phyloP scores from a whole-genome alignment of 2,888 invertebrate species.

The Ceriagrion tenellum region DNA sequence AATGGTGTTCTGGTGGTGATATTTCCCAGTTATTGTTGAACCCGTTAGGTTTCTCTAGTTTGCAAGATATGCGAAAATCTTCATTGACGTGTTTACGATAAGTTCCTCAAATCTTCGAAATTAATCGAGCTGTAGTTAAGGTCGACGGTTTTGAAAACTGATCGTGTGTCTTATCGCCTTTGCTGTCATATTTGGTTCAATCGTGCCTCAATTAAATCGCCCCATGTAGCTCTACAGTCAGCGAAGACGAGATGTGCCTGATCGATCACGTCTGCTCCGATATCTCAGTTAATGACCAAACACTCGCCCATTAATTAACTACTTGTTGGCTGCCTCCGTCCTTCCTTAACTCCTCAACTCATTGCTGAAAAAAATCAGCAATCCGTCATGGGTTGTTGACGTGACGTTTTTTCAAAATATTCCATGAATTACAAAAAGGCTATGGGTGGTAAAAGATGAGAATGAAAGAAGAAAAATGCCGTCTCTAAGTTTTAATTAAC shows the following conservation, averaged over 20 bases:
- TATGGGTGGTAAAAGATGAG: no score
- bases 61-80: background rate
- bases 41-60: background rate
- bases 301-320: background rate
- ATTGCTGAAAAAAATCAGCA: background rate
- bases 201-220: constrained; percentile 1
- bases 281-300: constrained; percentile 3
- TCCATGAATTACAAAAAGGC: no score
- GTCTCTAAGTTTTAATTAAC: no score
- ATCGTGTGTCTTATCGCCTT: background rate
- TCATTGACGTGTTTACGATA: background rate
- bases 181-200: constrained; percentile 18
- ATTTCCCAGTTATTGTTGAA: background rate
- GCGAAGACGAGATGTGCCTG: background rate
- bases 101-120: background rate
- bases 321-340: background rate
- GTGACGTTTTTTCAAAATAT: no score
- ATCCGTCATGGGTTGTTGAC: background rate
- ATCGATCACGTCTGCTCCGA: background rate
- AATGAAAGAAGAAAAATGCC: no score
- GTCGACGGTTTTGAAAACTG: background rate
- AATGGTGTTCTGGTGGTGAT: no score
- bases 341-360: background rate
- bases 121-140: background rate
- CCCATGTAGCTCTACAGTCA: background rate